Evolutionary conservation across 2,797 vertebrate species (phyloP).

Genomic region (Macrochelys suwanniensis): DNA sequence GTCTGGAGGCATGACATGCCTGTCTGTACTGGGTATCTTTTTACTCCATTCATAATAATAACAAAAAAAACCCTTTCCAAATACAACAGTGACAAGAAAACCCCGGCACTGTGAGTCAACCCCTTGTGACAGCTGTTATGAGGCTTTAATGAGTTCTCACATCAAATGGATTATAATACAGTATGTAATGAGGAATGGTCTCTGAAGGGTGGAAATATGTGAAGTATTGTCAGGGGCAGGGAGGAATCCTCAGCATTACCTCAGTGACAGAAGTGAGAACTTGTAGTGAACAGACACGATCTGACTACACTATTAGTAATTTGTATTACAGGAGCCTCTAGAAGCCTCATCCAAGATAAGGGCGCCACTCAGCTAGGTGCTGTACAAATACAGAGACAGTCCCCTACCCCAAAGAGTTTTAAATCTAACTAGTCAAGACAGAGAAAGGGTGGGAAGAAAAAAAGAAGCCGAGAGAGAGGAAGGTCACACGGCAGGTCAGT

Average conservation of each 20-base stretch:
- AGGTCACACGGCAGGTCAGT: background rate
- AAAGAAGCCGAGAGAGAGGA: background rate
- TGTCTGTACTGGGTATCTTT: background rate
- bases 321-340: background rate
- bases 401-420: background rate
- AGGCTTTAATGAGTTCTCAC: background rate
- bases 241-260: background rate
- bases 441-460: background rate
- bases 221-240: background rate
- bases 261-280: background rate
- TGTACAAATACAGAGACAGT: background rate
- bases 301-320: background rate
- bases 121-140: background rate
- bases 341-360: background rate
- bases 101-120: background rate
- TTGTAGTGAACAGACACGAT: background rate
- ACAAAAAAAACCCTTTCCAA: background rate
- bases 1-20: background rate
- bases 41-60: background rate
- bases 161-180: background rate
- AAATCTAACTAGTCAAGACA: background rate
- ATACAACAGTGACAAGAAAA: slow-evolving; percentile 2
- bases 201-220: background rate
- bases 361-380: background rate
- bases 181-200: background rate